Evolutionary conservation across 2,113 vertebrate species (phyloP).

Genomic region (Pterocles orientalis): DNA sequence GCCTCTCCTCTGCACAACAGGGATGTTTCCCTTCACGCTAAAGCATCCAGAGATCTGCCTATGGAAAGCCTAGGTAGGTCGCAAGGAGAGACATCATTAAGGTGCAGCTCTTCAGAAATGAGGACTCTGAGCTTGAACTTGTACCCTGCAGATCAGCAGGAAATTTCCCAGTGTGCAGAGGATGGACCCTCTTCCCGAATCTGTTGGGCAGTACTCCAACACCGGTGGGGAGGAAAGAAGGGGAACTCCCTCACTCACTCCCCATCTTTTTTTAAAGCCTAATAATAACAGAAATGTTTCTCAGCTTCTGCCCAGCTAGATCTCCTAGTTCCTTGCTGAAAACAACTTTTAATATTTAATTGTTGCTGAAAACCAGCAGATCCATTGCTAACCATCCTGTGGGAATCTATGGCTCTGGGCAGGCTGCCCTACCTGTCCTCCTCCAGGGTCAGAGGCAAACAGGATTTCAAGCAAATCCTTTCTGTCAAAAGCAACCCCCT

Average conservation of each 20-base stretch:
- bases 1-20: background rate
- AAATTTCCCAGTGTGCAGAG: background rate
- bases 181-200: background rate
- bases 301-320: background rate
- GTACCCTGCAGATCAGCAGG: background rate
- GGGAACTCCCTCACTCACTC: background rate
- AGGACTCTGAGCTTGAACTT: background rate
- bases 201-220: background rate
- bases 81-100: background rate
- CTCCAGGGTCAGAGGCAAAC: background rate
- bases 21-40: background rate
- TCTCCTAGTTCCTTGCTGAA: background rate
- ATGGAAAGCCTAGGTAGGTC: background rate
- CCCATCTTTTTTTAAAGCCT: background rate
- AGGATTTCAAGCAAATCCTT: background rate
- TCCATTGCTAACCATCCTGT: background rate
- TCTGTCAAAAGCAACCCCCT: background rate
- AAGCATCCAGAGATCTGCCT: background rate
- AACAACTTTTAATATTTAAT: background rate
- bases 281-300: background rate
- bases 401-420: background rate
- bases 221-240: background rate
- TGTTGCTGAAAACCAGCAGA: background rate
- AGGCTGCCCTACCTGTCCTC: background rate
- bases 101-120: background rate